Evolutionary conservation across 2,888 invertebrate genomes (phyloP).

Genomic region (Cotesia congregata): DNA sequence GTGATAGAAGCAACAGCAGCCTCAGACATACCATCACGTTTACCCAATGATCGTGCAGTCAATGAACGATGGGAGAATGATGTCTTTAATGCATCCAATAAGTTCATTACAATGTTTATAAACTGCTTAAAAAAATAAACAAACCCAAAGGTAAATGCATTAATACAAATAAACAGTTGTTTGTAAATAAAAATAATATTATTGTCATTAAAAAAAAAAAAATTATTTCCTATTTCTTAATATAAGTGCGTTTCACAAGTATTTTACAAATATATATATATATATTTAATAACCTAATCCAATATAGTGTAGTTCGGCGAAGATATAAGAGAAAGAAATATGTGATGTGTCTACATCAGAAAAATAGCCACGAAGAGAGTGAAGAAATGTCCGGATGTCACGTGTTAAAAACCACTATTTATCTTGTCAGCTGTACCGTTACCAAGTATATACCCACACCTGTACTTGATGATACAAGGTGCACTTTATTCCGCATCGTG

Average conservation of each 20-base stretch:
- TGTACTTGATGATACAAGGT: background rate
- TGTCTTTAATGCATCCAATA: slow-evolving; percentile 91
- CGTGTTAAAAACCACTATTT: slow-evolving; percentile 16
- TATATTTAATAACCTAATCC: background rate
- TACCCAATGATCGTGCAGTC: slow-evolving; percentile 86
- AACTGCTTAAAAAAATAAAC: slow-evolving; percentile 74
- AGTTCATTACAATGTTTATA: slow-evolving; percentile 91
- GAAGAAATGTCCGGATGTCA: slow-evolving; percentile 10
- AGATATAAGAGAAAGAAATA: slow-evolving; percentile 12
- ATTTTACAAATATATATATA: slow-evolving; percentile 38
- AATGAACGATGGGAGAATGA: slow-evolving; percentile 93
- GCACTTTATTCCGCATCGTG: slow-evolving; percentile 9
- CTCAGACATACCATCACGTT: slow-evolving; percentile 90
- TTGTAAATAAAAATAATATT: background rate
- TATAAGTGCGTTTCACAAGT: slow-evolving; percentile 29
- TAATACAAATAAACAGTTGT: background rate
- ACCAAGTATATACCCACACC: background rate
- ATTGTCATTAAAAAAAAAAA: slow-evolving; percentile 1
- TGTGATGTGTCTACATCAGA: background rate
- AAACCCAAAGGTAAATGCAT: background rate
- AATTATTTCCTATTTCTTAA: slow-evolving; percentile 26
- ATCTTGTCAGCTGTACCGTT: slow-evolving; percentile 15
- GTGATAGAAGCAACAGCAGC: slow-evolving; percentile 90
- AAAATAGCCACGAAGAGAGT: slow-evolving; percentile 2
- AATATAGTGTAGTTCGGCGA: background rate